phyloP scores from a whole-genome alignment of 2,113 vertebrate species.

The Hemibagrus wyckioides region DNA sequence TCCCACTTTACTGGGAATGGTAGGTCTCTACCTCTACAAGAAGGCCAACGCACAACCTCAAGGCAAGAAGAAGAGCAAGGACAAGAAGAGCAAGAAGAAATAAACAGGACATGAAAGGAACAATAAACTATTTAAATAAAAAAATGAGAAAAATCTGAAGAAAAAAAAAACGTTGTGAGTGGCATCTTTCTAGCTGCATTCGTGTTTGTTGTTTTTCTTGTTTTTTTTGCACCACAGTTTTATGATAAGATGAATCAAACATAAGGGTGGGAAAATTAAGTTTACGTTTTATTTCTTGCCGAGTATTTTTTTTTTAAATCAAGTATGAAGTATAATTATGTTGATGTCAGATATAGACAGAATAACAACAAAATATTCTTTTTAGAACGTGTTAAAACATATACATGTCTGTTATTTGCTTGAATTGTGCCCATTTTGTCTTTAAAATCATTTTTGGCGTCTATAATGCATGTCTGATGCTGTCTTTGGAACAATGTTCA shows the following conservation, averaged over 20 bases:
- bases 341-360: background rate
- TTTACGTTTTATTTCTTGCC: background rate
- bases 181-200: conserved; percentile 8
- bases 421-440: background rate
- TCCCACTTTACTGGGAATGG: conserved; percentile 85
- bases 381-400: background rate
- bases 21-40: conserved; percentile 90
- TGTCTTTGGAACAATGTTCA: background rate
- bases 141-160: conserved; percentile 24
- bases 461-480: background rate
- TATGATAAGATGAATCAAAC: background rate
- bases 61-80: conserved; percentile 92
- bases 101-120: conserved; percentile 77
- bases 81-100: conserved; percentile 96
- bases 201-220: conserved; percentile 11
- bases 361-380: background rate
- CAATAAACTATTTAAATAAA: conserved; percentile 72
- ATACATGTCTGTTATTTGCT: background rate
- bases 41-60: conserved; percentile 81
- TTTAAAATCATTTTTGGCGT: background rate
- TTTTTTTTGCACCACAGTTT: background rate
- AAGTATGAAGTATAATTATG: background rate
- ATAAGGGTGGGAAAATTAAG: background rate
- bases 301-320: background rate
- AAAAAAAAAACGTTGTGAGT: background rate